Evolutionary conservation across 2,797 vertebrate species (phyloP).

Genomic region (Chelmon rostratus): DNA sequence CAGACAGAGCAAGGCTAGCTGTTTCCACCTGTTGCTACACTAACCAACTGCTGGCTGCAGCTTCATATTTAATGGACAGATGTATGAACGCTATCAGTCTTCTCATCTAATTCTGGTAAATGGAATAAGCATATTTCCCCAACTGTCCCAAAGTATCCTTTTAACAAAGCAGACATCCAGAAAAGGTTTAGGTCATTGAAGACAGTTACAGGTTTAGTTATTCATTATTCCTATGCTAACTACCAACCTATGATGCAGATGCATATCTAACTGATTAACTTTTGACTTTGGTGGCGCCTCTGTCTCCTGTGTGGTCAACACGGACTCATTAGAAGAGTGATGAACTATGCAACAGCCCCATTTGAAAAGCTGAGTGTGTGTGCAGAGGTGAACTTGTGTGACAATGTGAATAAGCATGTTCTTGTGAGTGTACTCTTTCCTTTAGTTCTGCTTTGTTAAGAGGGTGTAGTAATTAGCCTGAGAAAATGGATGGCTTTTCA

Average conservation of each 20-base stretch:
- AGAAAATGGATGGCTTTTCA: constrained; percentile 95
- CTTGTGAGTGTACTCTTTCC: constrained; percentile 73
- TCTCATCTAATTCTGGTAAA: not conserved
- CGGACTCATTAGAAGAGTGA: constrained; percentile 93
- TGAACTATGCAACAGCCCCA: constrained; percentile 89
- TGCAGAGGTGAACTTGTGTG: constrained; percentile 34
- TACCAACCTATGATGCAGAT: not conserved
- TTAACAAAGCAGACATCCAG: not conserved
- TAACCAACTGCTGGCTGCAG: not conserved
- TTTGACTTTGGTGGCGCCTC: constrained; percentile 21
- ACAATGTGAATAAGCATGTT: constrained; percentile 35
- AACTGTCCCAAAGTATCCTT: not conserved
- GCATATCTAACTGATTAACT: not conserved
- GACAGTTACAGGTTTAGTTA: not conserved
- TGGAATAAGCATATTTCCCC: not conserved
- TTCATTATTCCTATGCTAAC: not conserved
- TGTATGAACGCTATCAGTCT: not conserved
- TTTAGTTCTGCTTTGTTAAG: constrained; percentile 95
- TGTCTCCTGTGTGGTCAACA: constrained; percentile 87
- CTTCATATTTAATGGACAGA: not conserved
- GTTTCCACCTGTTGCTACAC: not conserved
- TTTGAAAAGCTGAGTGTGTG: constrained; percentile 88
- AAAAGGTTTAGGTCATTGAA: not conserved
- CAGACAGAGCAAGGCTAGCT: not conserved
- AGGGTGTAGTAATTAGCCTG: constrained; percentile 93